A percentile compares a stretch with the other conserved stretches of the same genome.
These are phyloP conservation scores for Drosophila lacicola DNA, from an alignment of 2,888 invertebrate species.

Conservation along the genomic window DNA sequence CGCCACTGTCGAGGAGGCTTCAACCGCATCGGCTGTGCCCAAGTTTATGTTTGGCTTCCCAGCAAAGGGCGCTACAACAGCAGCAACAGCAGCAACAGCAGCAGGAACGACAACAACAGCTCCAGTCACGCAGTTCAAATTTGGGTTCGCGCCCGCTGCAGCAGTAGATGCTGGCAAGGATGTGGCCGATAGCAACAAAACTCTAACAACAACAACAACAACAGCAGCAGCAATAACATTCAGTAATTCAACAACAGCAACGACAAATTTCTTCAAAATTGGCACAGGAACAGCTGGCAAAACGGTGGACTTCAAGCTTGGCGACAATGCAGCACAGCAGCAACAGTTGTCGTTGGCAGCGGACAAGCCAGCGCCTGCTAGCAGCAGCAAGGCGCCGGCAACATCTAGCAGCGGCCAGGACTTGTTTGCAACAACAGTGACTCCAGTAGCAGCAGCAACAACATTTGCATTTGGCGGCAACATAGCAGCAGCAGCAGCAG, in stretches of 20 bases:
- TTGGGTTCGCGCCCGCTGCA: conserved; percentile 28
- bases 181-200: conserved; percentile 32
- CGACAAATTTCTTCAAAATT: neutral
- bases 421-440: conserved; percentile 9
- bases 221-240: conserved; percentile 11
- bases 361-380: conserved; percentile 24
- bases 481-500: conserved; percentile 15
- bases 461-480: conserved; percentile 31
- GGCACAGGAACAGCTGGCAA: conserved; percentile 16
- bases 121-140: conserved; percentile 12
- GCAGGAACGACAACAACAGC: conserved; percentile 17
- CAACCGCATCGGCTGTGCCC: conserved; percentile 56
- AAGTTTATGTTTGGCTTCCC: conserved; percentile 83
- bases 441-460: conserved; percentile 11
- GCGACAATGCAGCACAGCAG: conserved; percentile 28
- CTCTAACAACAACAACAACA: conserved; percentile 3
- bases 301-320: conserved; percentile 51
- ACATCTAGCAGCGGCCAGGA: conserved; percentile 41
- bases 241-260: conserved; percentile 16
- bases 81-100: conserved; percentile 19
- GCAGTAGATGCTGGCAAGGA: conserved; percentile 38
- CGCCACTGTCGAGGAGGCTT: conserved; percentile 27
- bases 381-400: conserved; percentile 33
- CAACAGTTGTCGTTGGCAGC: conserved; percentile 24
- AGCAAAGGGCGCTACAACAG: conserved; percentile 8